Base-by-base conservation (phyloP, 1,140 invertebrate species). In the Platyscapa corneri region DNA sequence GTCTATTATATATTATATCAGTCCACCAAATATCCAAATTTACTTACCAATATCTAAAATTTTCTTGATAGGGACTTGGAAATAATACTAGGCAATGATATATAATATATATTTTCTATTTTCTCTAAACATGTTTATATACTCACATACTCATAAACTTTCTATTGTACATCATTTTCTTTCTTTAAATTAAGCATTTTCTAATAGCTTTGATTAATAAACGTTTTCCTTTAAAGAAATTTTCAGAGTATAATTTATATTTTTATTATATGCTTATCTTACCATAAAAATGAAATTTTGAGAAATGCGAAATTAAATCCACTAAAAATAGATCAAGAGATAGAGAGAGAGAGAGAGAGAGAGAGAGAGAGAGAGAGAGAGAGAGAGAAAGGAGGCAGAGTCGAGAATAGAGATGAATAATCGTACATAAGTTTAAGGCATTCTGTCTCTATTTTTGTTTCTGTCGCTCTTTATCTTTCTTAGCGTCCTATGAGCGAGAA, bases 191-290 rank as follows among this genome's bases (percentile, higher is more conserved):
- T 67, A 83, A 76, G 37, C 18, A 30, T 23, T 60, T 76, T 74
- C 37, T 83, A 77, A 83, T 67, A 46, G 64, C 82, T 49, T 77
- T 77, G 53, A 83, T 83, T 65, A 83, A 37, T 72, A 75, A 76
- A 30, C 74, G 18, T 74, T 67, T 67, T 34, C 65, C 20, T 77
- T 34, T n/a, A n/a, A n/a, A 32, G 60, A 75, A 75, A 64, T 14
- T 32, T 64, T 23, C 27, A 49, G 37, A 12, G 39, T 70, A 64
- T 64, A 46, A 46, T 75, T 42, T 83, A 64, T 32, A 10, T 37
- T 14, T 23, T 83, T 27, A 10, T 64, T 65, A 83, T 53, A 20
- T 75, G 81, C 20, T 60, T 60, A 10, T 60, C 56, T 27, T 27
- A 7, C 3, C 10, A 60, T 10, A 60, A 14, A 5, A 27, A 60